Percentiles rank a stretch among this genome's conserved stretches.
Evolutionary conservation across 2,888 invertebrate species (phyloP).

Genomic region (Germaria angustata): DNA sequence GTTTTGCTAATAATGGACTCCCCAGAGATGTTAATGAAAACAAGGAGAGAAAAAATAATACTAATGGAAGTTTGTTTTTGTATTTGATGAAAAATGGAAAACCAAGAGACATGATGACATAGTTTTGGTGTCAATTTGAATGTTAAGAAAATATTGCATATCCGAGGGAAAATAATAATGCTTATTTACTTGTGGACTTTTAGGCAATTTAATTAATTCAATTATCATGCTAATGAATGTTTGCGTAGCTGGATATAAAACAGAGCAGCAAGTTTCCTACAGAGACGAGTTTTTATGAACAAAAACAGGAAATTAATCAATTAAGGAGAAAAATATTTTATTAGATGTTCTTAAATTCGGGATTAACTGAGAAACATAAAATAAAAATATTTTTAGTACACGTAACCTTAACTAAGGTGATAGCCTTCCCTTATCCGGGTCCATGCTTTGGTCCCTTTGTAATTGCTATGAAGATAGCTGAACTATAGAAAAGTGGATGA

Average conservation of each 20-base stretch:
- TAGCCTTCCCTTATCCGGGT: no score
- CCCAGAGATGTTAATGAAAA: conserved; percentile 53
- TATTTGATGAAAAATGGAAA: not conserved
- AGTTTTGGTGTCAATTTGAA: conserved; percentile 34
- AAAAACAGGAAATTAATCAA: not conserved
- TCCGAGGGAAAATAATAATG: not conserved
- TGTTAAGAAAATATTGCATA: conserved; percentile 10
- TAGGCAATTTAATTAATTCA: conserved; percentile 54
- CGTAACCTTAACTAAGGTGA: no score
- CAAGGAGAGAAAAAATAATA: not conserved
- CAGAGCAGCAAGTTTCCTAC: conserved; percentile 10
- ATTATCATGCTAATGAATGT: conserved; percentile 45
- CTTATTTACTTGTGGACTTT: conserved; percentile 16
- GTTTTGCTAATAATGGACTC: conserved; percentile 55
- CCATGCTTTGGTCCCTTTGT: no score
- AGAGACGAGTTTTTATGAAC: not conserved
- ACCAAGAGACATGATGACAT: conserved; percentile 27
- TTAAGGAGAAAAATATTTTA: not conserved
- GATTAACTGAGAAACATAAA: no score
- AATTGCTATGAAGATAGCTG: no score
- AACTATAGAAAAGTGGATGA: no score
- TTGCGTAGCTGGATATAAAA: not conserved
- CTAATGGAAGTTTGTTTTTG: conserved; percentile 38
- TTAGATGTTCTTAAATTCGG: not conserved
- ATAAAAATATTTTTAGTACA: no score